A percentile compares a stretch with the other conserved stretches of the same genome.
Conservation (phyloP, 2,888 invertebrate species). For the Heterodera filipjevi region DNA sequence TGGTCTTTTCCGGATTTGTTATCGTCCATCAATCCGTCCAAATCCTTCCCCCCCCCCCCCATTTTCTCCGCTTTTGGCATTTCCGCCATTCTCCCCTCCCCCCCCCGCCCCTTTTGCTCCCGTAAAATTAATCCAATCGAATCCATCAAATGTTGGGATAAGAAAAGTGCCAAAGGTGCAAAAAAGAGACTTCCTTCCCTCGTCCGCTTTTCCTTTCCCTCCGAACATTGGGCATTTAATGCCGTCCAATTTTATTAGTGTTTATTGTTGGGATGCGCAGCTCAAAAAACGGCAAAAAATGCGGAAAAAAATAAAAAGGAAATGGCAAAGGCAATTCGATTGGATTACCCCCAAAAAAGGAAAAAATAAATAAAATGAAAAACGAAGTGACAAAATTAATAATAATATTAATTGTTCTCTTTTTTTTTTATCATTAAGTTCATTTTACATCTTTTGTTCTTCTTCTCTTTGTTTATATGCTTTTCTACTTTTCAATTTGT, state of each 20-base stretch:
- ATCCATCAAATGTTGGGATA: not conserved
- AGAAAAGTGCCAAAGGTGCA: not conserved
- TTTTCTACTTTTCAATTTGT: no score
- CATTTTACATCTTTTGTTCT: no score
- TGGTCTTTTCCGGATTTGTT: slow-evolving; percentile 2
- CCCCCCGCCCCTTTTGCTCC: not conserved
- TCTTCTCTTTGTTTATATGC: no score
- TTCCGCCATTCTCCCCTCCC: not conserved
- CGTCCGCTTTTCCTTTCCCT: not conserved
- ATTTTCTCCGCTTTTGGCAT: slow-evolving; percentile 1
- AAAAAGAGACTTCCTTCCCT: not conserved
- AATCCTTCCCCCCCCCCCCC: not conserved
- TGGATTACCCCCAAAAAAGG: no score
- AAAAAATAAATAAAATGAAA: no score
- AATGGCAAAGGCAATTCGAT: no score
- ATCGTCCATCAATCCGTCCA: not conserved
- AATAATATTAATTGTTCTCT: no score
- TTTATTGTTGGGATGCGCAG: not conserved
- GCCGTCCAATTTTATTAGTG: not conserved
- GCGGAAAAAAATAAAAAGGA: no score
- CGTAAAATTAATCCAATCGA: slow-evolving; percentile 9
- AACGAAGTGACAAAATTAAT: no score
- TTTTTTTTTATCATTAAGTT: no score
- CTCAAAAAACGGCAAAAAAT: not conserved
- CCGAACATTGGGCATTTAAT: not conserved